Percentiles rank a stretch among this genome's conserved stretches.
Conservation (phyloP, 2,888 invertebrate species). For the Ophion ventricosus region DNA sequence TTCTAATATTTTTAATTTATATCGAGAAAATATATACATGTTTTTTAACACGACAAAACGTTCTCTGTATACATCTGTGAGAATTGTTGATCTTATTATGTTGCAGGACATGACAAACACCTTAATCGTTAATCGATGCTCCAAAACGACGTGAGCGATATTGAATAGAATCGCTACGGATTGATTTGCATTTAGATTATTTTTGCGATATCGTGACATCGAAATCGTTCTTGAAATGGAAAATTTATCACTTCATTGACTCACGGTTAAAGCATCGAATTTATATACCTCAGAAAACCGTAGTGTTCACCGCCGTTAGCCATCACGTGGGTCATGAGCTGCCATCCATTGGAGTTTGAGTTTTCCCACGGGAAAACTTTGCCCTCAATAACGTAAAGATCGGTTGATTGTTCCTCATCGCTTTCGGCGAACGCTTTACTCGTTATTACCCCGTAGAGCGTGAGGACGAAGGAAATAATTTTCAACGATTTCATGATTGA, state of each 20-base stretch:
- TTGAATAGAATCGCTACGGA: not conserved
- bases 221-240: slow-evolving; percentile 4
- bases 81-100: not conserved
- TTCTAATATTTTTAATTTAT: not conserved
- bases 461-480: slow-evolving; percentile 64
- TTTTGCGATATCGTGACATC: not conserved
- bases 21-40: not conserved
- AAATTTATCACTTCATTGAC: not conserved
- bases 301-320: slow-evolving; percentile 95
- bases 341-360: slow-evolving; percentile 87
- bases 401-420: slow-evolving; percentile 84
- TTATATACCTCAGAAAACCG: slow-evolving; percentile 89
- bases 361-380: slow-evolving; percentile 91
- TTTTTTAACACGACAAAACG: not conserved
- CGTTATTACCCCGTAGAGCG: slow-evolving; percentile 64
- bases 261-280: not conserved
- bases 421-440: slow-evolving; percentile 73
- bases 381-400: slow-evolving; percentile 91
- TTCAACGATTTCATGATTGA: slow-evolving; percentile 55
- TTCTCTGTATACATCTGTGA: not conserved
- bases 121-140: not conserved
- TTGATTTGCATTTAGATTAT: not conserved
- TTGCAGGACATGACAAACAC: not conserved
- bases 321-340: slow-evolving; percentile 90
- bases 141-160: not conserved